phyloP scores from a whole-genome alignment of 2,113 vertebrate genomes.

The Oxyura jamaicensis region DNA sequence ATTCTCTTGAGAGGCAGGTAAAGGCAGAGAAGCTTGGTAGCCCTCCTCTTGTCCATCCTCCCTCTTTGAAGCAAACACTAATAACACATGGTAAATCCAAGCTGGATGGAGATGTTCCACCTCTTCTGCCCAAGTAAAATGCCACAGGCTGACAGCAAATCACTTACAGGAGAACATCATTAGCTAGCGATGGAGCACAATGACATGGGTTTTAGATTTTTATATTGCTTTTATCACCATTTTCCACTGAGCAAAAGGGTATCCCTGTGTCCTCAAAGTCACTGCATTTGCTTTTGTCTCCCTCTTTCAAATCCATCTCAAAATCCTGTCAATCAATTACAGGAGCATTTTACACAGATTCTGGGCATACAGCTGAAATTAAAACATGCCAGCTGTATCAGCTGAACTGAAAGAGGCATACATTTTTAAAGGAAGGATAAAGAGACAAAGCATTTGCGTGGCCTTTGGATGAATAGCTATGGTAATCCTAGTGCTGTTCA shows the following conservation, averaged over 20 bases:
- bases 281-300: not conserved
- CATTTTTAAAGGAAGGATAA: not conserved
- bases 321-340: not conserved
- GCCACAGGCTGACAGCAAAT: not conserved
- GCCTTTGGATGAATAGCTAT: not conserved
- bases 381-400: not conserved
- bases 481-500: not conserved
- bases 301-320: not conserved
- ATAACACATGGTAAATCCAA: not conserved
- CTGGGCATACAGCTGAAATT: not conserved
- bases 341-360: not conserved
- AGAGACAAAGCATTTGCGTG: not conserved
- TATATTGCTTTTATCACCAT: not conserved
- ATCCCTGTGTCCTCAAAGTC: not conserved
- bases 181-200: not conserved
- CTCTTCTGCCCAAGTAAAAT: not conserved
- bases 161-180: accelerated
- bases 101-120: not conserved
- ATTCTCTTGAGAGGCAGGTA: not conserved
- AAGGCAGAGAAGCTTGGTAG: not conserved
- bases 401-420: not conserved
- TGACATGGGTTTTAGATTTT: accelerated
- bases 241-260: not conserved
- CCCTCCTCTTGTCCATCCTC: not conserved
- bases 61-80: not conserved